Evolutionary conservation across 2,888 invertebrate genomes (phyloP).

Genomic region (Endomychus coccineus): DNA sequence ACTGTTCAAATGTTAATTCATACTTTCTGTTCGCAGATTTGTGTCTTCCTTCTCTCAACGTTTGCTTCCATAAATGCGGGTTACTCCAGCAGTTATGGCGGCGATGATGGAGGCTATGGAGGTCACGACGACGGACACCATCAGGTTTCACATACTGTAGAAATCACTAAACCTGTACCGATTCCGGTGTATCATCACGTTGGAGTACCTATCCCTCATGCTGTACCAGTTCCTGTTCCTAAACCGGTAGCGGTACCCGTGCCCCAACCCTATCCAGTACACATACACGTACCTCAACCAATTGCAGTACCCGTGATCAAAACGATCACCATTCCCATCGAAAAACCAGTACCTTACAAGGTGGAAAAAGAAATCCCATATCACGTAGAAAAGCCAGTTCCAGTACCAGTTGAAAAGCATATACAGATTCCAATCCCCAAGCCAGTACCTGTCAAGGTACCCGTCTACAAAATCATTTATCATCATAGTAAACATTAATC

Average conservation of each 20-base stretch:
- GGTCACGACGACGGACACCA: constrained; percentile 35
- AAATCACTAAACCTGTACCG: constrained; percentile 59
- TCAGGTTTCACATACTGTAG: constrained; percentile 52
- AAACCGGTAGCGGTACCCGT: constrained; percentile 61
- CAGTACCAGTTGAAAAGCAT: constrained; percentile 62
- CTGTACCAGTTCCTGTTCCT: constrained; percentile 56
- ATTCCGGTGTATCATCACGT: constrained; percentile 49
- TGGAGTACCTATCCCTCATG: constrained; percentile 42
- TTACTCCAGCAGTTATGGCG: constrained; percentile 31
- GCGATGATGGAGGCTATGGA: constrained; percentile 27
- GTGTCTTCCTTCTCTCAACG: constrained; percentile 34
- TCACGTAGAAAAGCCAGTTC: constrained; percentile 60
- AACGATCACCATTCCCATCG: constrained; percentile 61
- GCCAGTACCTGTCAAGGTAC: constrained; percentile 63
- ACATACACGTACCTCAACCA: constrained; percentile 60
- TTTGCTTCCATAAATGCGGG: constrained; percentile 37
- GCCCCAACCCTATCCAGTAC: constrained; percentile 62
- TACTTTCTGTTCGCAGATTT: constrained; percentile 30
- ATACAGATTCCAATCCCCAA: constrained; percentile 61
- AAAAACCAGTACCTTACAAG: constrained; percentile 65
- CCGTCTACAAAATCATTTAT: constrained; percentile 64
- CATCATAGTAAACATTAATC: constrained; percentile 64
- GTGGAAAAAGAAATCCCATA: constrained; percentile 60
- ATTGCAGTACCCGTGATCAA: constrained; percentile 62
- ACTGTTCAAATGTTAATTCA: too few species aligned